Percentiles rank a stretch among this genome's conserved stretches.
phyloP scores from a whole-genome alignment of 2,113 vertebrate genomes.

The Strix aluco region DNA sequence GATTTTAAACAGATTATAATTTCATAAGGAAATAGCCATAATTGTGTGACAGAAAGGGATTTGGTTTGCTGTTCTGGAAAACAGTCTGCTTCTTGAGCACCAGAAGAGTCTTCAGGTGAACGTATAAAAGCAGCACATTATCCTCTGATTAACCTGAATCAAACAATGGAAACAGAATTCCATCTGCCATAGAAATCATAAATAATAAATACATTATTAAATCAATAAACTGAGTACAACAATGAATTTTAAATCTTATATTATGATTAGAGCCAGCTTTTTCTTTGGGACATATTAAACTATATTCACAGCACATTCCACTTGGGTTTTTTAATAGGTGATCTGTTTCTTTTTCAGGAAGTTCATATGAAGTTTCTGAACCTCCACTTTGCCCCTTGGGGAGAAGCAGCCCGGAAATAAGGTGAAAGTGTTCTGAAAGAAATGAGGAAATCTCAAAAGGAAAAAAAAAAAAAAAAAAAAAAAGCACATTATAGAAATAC shows the following conservation, averaged over 20 bases:
- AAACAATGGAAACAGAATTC: slow-evolving; percentile 33
- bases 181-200: slow-evolving; percentile 29
- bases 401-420: slow-evolving; percentile 48
- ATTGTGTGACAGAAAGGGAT: neutral
- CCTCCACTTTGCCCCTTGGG: neutral
- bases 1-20: neutral
- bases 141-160: slow-evolving; percentile 25
- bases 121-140: slow-evolving; percentile 9
- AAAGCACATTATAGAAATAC: neutral
- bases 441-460: slow-evolving; percentile 49
- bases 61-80: neutral
- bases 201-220: slow-evolving; percentile 60
- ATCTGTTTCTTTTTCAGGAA: slow-evolving; percentile 70
- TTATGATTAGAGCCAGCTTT: slow-evolving; percentile 44
- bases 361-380: slow-evolving; percentile 59
- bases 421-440: slow-evolving; percentile 55
- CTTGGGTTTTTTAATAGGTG: slow-evolving; percentile 45
- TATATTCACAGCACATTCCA: slow-evolving; percentile 38
- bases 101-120: slow-evolving; percentile 4
- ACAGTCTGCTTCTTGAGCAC: neutral
- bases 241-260: slow-evolving; percentile 39
- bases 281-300: slow-evolving; percentile 46
- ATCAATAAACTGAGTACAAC: slow-evolving; percentile 38
- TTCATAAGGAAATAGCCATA: neutral
- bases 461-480: neutral